These are phyloP conservation scores for Pteronura brasiliensis DNA, from an alignment of 2,113 vertebrate species.

Conservation along the genomic window DNA sequence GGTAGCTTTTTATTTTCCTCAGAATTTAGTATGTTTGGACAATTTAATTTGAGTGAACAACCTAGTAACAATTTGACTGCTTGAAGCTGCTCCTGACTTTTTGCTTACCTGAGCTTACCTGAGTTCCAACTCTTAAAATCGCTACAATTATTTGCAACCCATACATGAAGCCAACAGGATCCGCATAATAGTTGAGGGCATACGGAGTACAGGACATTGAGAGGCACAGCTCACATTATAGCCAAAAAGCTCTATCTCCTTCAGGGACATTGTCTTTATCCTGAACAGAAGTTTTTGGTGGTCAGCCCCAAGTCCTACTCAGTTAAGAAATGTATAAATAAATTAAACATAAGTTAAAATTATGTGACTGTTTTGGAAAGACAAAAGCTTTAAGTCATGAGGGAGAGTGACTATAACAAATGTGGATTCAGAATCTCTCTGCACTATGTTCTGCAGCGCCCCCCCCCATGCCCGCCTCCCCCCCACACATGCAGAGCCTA, in stretches of 20 bases:
- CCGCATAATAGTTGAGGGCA: not conserved
- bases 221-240: not conserved
- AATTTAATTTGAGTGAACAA: constrained; percentile 8
- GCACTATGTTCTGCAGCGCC: not conserved
- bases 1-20: not conserved
- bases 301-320: not conserved
- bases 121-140: constrained; percentile 2
- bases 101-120: not conserved
- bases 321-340: not conserved
- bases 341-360: not conserved
- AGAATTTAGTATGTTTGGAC: not conserved
- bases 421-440: not conserved
- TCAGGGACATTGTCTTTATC: not conserved
- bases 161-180: not conserved
- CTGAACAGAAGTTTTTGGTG: not conserved
- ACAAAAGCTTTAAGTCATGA: not conserved
- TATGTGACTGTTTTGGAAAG: not conserved
- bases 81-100: constrained; percentile 29
- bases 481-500: not conserved
- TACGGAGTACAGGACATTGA: not conserved
- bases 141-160: not conserved
- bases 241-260: not conserved
- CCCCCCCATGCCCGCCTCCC: rapidly evolving
- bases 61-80: not conserved
- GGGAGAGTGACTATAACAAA: not conserved